Evolutionary conservation across 2,888 invertebrate genomes (phyloP).

Genomic region (Chrysolina americana): DNA sequence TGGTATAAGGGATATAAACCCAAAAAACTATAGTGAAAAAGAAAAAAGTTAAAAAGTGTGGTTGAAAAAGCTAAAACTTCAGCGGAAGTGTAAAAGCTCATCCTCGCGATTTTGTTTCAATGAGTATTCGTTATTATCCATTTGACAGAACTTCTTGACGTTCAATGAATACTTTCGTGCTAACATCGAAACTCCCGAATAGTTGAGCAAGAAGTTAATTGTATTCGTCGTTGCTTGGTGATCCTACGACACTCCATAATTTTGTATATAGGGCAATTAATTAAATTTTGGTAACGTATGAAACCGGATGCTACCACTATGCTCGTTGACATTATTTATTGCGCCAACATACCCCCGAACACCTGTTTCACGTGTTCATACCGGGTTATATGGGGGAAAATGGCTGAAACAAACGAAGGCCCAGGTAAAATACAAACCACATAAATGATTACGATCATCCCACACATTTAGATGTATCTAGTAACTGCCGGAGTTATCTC

Average conservation of each 20-base stretch:
- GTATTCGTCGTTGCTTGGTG: neutral
- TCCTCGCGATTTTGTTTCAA: too few relatives aligned
- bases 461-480: constrained; percentile 22
- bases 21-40: too few relatives aligned
- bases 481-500: constrained; percentile 15
- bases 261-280: constrained; percentile 19
- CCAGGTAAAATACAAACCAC: constrained; percentile 30
- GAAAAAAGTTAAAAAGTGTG: too few relatives aligned
- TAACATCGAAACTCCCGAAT: neutral
- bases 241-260: neutral
- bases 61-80: too few relatives aligned
- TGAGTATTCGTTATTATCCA: too few relatives aligned
- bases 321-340: constrained; percentile 44
- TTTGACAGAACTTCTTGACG: too few relatives aligned
- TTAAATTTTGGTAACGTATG: constrained; percentile 26
- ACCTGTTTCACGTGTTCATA: constrained; percentile 40
- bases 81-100: too few relatives aligned
- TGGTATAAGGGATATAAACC: too few relatives aligned
- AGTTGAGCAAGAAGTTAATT: neutral
- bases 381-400: constrained; percentile 35
- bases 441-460: constrained; percentile 22
- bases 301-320: constrained; percentile 47
- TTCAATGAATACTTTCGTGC: too few relatives aligned
- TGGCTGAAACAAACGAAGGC: constrained; percentile 21
- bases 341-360: constrained; percentile 40